Conservation (phyloP, 2,113 vertebrate species). For the Pleuronectes platessa region DNA sequence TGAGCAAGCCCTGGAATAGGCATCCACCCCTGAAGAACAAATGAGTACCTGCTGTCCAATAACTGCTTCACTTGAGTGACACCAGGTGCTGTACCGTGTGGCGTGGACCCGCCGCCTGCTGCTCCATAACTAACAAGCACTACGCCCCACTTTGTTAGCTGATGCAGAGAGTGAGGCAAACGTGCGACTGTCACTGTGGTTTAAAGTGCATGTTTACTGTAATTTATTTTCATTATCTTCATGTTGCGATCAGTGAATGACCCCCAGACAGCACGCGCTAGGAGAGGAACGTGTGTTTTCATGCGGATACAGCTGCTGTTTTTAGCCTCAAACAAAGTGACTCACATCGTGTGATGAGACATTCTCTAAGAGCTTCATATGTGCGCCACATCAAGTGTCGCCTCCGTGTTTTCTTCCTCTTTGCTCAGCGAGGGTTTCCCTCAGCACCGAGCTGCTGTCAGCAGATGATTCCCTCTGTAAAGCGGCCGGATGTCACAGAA, state of each 20-base stretch:
- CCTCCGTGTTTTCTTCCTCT: not conserved
- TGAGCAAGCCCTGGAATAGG: conserved; percentile 3
- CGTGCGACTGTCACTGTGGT: not conserved
- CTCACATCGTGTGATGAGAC: conserved; percentile 38
- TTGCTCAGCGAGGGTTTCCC: conserved; percentile 7
- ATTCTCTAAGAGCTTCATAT: not conserved
- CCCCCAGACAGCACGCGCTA: conserved; percentile 1
- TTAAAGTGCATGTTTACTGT: conserved; percentile 8
- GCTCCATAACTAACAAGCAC: not conserved
- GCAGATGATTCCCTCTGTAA: conserved; percentile 18
- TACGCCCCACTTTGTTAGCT: not conserved
- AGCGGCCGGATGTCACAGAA: not conserved
- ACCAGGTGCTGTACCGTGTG: conserved; percentile 59
- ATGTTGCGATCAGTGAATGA: conserved; percentile 16
- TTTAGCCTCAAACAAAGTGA: conserved; percentile 51
- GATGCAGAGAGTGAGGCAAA: not conserved
- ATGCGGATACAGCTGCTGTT: conserved; percentile 29
- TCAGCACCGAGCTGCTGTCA: conserved; percentile 3
- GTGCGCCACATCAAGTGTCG: not conserved
- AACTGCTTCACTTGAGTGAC: conserved; percentile 45
- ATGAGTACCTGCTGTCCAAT: conserved; percentile 52
- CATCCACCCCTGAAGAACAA: conserved; percentile 39
- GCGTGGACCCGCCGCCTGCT: conserved; percentile 18
- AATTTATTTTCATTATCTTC: conserved; percentile 11
- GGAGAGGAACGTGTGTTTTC: conserved; percentile 21